Conservation (phyloP, 2,888 invertebrate species). For the Acrobasis suavella region DNA sequence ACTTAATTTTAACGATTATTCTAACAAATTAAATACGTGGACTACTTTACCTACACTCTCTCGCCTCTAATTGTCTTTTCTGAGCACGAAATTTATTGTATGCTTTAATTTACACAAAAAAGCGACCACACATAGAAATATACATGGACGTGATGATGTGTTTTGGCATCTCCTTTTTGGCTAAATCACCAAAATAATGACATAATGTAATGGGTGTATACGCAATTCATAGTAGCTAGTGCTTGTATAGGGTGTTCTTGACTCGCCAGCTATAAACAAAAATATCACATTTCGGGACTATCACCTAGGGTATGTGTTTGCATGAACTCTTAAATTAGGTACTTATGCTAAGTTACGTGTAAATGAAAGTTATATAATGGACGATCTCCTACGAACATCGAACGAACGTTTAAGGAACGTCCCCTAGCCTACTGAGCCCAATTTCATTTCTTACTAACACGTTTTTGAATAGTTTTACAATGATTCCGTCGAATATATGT, state of each 20-base stretch:
- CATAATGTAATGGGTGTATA: conserved; percentile 26
- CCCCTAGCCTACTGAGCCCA: conserved; percentile 58
- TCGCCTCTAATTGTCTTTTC: conserved; percentile 72
- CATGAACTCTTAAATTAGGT: conserved; percentile 49
- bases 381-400: conserved; percentile 45
- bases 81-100: conserved; percentile 65
- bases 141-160: conserved; percentile 62
- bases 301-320: conserved; percentile 52
- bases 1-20: conserved; percentile 40
- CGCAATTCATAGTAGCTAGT: conserved; percentile 9
- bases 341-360: conserved; percentile 43
- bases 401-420: conserved; percentile 50
- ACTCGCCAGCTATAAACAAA: conserved; percentile 43
- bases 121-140: conserved; percentile 34
- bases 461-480: conserved; percentile 32
- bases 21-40: conserved; percentile 44
- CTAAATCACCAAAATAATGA: conserved; percentile 66
- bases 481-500: conserved; percentile 40
- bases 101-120: conserved; percentile 42
- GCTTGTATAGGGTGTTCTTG: conserved; percentile 22
- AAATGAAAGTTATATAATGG: conserved; percentile 45
- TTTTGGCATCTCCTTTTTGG: conserved; percentile 78
- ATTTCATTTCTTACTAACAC: conserved; percentile 41
- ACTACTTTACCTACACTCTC: conserved; percentile 55
- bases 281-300: conserved; percentile 71